A percentile compares a stretch with the other conserved stretches of the same genome.
Evolutionary conservation across 2,113 vertebrate species (phyloP).

Genomic region (Nothoprocta perdicaria): DNA sequence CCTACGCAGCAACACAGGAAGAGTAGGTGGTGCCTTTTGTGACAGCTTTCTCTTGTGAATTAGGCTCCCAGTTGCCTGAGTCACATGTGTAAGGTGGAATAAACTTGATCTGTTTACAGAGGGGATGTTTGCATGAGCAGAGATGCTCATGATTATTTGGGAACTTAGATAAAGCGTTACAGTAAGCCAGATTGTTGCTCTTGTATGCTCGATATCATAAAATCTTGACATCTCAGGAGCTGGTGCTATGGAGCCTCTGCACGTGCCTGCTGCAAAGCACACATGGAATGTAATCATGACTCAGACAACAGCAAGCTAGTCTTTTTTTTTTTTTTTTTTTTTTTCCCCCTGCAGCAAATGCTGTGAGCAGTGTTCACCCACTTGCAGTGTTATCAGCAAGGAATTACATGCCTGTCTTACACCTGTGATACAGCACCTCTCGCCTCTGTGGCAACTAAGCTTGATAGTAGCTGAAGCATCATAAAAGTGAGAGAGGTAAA

Average conservation of each 20-base stretch:
- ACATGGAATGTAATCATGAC: background rate
- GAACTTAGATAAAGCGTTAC: background rate
- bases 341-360: too few relatives aligned
- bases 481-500: background rate
- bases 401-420: background rate
- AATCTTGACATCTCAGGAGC: background rate
- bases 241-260: background rate
- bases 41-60: background rate
- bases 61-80: background rate
- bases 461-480: background rate
- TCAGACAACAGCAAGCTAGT: background rate
- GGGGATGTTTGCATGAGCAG: background rate
- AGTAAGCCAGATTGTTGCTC: background rate
- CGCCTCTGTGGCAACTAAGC: background rate
- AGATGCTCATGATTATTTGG: background rate
- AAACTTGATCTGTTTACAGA: slow-evolving; percentile 11
- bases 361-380: background rate
- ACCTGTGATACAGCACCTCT: background rate
- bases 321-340: background rate
- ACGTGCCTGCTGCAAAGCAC: background rate
- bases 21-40: background rate
- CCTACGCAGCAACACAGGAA: background rate
- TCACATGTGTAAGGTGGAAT: background rate
- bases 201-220: background rate
- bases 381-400: background rate